These are phyloP conservation scores for Selenia dentaria DNA, from an alignment of 2,888 invertebrate genomes.

Conservation along the genomic window DNA sequence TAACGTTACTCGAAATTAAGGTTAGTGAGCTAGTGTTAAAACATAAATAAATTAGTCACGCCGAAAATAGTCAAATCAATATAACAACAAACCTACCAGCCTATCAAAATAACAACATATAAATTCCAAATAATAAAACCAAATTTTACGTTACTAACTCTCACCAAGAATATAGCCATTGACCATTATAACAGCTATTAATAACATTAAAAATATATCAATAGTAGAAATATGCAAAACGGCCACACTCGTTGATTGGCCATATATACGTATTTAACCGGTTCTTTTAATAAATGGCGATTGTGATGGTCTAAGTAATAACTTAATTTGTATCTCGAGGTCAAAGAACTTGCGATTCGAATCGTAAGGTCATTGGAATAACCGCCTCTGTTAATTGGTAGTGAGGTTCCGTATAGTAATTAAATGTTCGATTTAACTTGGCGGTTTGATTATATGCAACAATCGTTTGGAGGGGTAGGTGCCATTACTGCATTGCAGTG, in stretches of 20 bases:
- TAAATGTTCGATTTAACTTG: too few species aligned
- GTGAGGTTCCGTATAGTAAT: conserved; percentile 25
- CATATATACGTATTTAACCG: neutral
- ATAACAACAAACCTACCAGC: too few species aligned
- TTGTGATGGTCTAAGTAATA: conserved; percentile 23
- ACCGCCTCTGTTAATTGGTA: neutral
- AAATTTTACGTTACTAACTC: neutral
- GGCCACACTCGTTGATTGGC: conserved; percentile 25
- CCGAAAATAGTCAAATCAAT: too few species aligned
- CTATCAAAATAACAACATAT: too few species aligned
- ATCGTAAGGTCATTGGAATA: conserved; percentile 8
- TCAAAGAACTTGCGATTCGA: conserved; percentile 20
- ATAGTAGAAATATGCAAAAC: conserved; percentile 26
- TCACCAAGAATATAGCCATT: neutral
- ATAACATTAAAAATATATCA: conserved; percentile 24
- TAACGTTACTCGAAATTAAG: too few species aligned
- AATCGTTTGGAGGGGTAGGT: too few species aligned
- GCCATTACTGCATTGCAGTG: too few species aligned
- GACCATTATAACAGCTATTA: too few species aligned
- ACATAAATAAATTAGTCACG: too few species aligned
- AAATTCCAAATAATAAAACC: too few species aligned
- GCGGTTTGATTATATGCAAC: too few species aligned
- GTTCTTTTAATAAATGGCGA: conserved; percentile 24
- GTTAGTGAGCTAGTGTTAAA: too few species aligned
- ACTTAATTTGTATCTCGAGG: conserved; percentile 27